A percentile compares a stretch with the other conserved stretches of the same genome.
These are phyloP conservation scores for Drepanosiphum platanoidis DNA, from an alignment of 2,888 invertebrate species.

Conservation along the genomic window DNA sequence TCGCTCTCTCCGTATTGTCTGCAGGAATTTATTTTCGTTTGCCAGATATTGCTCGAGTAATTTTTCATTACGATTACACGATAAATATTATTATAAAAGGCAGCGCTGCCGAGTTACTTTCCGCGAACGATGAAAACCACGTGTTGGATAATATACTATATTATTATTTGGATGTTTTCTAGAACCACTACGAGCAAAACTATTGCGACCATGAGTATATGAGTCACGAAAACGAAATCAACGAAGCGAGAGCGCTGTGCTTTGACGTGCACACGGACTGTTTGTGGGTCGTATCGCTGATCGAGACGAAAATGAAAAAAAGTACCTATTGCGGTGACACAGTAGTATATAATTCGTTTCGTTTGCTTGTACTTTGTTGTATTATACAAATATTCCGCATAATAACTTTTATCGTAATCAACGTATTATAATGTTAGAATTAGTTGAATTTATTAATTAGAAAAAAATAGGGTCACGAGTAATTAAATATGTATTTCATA, in stretches of 20 bases:
- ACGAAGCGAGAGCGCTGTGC: slow-evolving; percentile 63
- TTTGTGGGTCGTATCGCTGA: slow-evolving; percentile 46
- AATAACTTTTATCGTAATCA: background rate
- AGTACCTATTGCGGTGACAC: slow-evolving; percentile 41
- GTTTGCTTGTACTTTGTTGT: background rate
- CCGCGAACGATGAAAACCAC: no score
- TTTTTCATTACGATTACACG: no score
- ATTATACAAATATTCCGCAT: background rate
- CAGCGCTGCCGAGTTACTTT: no score
- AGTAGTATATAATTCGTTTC: no score
- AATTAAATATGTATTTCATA: background rate
- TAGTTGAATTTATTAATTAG: background rate
- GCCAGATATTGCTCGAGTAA: no score
- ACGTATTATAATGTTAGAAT: background rate
- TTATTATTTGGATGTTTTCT: no score
- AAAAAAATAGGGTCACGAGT: background rate
- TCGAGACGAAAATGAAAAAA: slow-evolving; percentile 59
- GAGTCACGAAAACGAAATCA: slow-evolving; percentile 64
- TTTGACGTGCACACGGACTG: slow-evolving; percentile 44
- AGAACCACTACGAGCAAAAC: slow-evolving; percentile 53
- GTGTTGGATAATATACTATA: no score
- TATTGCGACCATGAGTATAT: slow-evolving; percentile 63
- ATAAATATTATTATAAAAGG: no score
- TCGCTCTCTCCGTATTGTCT: no score
- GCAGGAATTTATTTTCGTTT: no score